Evolutionary conservation across 2,888 invertebrate species (phyloP).

Genomic region (Scotopteryx bipunctaria): DNA sequence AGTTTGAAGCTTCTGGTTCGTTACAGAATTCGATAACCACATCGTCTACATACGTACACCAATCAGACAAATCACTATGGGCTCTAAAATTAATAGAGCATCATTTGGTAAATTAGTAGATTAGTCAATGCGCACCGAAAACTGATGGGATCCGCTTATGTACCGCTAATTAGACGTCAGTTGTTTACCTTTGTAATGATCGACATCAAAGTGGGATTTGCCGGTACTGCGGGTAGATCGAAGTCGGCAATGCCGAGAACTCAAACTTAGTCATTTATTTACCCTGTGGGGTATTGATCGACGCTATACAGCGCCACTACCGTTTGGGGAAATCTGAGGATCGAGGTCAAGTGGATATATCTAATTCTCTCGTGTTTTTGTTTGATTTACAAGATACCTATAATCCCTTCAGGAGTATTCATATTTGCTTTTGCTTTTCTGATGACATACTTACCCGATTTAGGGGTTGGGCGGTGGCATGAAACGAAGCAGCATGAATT

Average conservation of each 20-base stretch:
- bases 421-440: constrained; percentile 33
- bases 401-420: constrained; percentile 48
- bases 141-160: constrained; percentile 61
- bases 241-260: constrained; percentile 36
- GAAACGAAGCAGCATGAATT: constrained; percentile 26
- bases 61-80: constrained; percentile 49
- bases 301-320: constrained; percentile 56
- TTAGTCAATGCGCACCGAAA: constrained; percentile 58
- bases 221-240: constrained; percentile 39
- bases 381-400: constrained; percentile 58
- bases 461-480: constrained; percentile 18
- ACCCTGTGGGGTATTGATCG: constrained; percentile 73
- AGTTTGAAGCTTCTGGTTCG: constrained; percentile 26
- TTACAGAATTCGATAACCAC: constrained; percentile 29
- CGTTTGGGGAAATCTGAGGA: constrained; percentile 62
- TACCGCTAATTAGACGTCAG: constrained; percentile 67
- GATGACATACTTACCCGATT: constrained; percentile 27
- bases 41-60: constrained; percentile 34
- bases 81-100: constrained; percentile 58
- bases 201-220: constrained; percentile 62
- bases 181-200: constrained; percentile 70
- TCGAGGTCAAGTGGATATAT: constrained; percentile 71
- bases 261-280: constrained; percentile 77
- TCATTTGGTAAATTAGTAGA: constrained; percentile 62
- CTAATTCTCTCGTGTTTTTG: constrained; percentile 61